Evolutionary conservation across 2,888 invertebrate genomes (phyloP).

Genomic region (Rambutsinella grinnellia): DNA sequence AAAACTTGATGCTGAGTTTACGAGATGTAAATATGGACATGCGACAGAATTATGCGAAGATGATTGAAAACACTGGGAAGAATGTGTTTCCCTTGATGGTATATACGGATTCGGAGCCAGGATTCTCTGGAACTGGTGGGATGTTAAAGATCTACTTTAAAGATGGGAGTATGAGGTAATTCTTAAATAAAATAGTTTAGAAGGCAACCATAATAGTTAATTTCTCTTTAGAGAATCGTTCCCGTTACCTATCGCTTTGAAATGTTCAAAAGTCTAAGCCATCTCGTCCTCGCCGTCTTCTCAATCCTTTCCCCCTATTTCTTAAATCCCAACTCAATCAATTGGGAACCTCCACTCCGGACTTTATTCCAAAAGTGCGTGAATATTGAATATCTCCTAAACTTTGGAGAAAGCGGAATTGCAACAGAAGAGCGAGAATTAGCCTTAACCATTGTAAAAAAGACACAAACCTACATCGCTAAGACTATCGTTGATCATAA

Average conservation of each 20-base stretch:
- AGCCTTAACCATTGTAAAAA: neutral
- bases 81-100: slow-evolving; percentile 44
- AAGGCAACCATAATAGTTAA: neutral
- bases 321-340: slow-evolving; percentile 21
- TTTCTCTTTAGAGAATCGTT: slow-evolving; percentile 31
- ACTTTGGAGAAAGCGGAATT: slow-evolving; percentile 2
- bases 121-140: slow-evolving; percentile 31
- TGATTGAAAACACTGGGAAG: slow-evolving; percentile 35
- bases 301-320: slow-evolving; percentile 41
- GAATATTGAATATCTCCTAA: neutral
- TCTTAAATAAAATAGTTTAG: neutral
- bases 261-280: slow-evolving; percentile 37
- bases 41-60: slow-evolving; percentile 26
- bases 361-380: neutral
- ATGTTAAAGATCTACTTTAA: slow-evolving; percentile 34
- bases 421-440: neutral
- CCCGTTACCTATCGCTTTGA: slow-evolving; percentile 36
- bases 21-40: slow-evolving; percentile 36
- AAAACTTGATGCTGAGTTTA: slow-evolving; percentile 34
- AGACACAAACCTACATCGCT: neutral
- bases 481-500: neutral
- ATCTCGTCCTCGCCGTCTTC: slow-evolving; percentile 41
- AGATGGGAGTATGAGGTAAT: slow-evolving; percentile 45
- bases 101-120: slow-evolving; percentile 36
- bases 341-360: slow-evolving; percentile 20